These are phyloP conservation scores for Slavum lentiscoides DNA, from an alignment of 2,888 invertebrate species.

Conservation along the genomic window DNA sequence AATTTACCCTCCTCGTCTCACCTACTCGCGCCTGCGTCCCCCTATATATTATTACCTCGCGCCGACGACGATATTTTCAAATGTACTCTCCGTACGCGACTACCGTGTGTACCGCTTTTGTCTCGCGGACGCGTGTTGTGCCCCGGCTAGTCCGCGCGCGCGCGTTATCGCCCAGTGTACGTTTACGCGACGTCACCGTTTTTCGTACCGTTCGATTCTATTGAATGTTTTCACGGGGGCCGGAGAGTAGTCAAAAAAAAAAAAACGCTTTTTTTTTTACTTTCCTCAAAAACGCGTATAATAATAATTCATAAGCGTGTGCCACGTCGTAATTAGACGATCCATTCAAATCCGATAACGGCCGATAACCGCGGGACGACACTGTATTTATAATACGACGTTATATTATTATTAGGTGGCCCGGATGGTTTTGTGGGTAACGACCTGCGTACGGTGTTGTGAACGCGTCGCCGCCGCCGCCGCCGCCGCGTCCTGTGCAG, in stretches of 20 bases:
- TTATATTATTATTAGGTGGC: too few species aligned
- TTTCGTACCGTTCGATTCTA: neutral
- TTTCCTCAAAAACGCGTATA: slow-evolving; percentile 11
- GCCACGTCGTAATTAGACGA: slow-evolving; percentile 34
- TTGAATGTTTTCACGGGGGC: slow-evolving; percentile 25
- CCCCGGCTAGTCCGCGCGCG: neutral
- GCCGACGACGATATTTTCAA: neutral
- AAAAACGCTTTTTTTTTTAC: slow-evolving; percentile 4
- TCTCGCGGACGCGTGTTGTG: slow-evolving; percentile 19
- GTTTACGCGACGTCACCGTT: slow-evolving; percentile 35
- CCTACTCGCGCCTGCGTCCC: too few species aligned
- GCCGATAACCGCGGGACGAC: neutral
- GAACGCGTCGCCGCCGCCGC: too few species aligned
- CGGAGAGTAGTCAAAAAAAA: neutral
- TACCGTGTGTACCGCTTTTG: slow-evolving; percentile 22
- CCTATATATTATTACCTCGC: neutral
- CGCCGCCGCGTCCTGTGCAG: too few species aligned
- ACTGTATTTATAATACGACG: too few species aligned
- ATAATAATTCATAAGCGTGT: neutral
- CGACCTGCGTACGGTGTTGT: too few species aligned
- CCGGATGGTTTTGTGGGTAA: too few species aligned
- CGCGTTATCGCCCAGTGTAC: slow-evolving; percentile 11
- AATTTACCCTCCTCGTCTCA: slow-evolving; percentile 22
- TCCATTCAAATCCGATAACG: slow-evolving; percentile 27
- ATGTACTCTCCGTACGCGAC: neutral